Evolutionary conservation across 2,888 invertebrate species (phyloP).

Genomic region (Lochmaea crataegi): DNA sequence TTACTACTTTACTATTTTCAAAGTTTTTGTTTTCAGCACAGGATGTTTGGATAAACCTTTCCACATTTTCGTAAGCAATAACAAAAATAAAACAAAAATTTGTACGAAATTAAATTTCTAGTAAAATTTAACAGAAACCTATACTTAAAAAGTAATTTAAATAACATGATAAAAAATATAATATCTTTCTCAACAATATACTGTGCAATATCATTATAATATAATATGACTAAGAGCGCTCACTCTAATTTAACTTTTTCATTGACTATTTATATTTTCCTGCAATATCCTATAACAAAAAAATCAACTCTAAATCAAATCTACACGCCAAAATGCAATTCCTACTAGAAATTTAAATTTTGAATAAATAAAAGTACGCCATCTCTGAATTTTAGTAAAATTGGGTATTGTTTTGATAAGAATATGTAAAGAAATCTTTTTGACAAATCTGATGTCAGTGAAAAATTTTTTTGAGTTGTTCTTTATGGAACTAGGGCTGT

Average conservation of each 20-base stretch:
- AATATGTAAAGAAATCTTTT: too few species aligned
- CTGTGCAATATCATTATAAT: constrained; percentile 9
- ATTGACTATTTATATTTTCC: constrained; percentile 8
- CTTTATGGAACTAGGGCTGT: too few species aligned
- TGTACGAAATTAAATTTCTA: constrained; percentile 18
- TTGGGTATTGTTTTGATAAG: too few species aligned
- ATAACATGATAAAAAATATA: constrained; percentile 12
- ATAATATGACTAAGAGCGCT: constrained; percentile 15
- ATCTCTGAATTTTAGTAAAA: too few species aligned
- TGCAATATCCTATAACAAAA: neutral
- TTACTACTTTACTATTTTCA: neutral
- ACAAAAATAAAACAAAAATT: constrained; percentile 12
- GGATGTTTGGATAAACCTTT: neutral
- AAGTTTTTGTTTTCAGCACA: neutral
- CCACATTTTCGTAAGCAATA: constrained; percentile 1
- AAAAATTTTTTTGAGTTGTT: too few species aligned
- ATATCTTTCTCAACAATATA: constrained; percentile 9
- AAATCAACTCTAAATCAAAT: neutral
- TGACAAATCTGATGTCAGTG: too few species aligned
- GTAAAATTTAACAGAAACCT: constrained; percentile 6
- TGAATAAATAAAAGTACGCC: too few species aligned
- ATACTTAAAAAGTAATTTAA: constrained; percentile 8
- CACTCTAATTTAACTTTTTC: constrained; percentile 9
- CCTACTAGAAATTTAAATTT: too few species aligned
- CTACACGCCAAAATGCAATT: neutral